Percentiles rank a stretch among this genome's conserved stretches.
Conservation (phyloP, 2,113 vertebrate species). For the Bubalus kerabau region DNA sequence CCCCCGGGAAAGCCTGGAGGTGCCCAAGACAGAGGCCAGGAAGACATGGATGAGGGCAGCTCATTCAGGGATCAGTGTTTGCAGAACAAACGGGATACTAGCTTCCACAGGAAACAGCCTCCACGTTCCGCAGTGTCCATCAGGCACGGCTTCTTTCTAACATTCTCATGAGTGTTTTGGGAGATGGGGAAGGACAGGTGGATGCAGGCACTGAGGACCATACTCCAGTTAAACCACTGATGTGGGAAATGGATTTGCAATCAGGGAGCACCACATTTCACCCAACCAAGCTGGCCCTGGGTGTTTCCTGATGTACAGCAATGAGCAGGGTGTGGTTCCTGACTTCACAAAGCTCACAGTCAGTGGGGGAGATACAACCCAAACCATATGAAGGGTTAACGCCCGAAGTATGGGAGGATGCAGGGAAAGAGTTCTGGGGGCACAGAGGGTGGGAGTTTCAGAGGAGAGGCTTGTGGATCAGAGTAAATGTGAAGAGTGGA, state of each 20-base stretch:
- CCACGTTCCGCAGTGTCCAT: neutral
- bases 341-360: neutral
- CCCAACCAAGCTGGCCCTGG: neutral
- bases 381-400: neutral
- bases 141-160: neutral
- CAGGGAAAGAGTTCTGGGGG: neutral
- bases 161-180: neutral
- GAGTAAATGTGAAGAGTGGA: neutral
- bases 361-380: neutral
- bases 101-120: neutral
- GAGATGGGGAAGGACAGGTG: neutral
- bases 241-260: neutral
- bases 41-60: neutral
- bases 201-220: neutral
- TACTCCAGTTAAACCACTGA: neutral
- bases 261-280: neutral
- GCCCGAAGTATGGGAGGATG: neutral
- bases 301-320: neutral
- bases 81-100: neutral
- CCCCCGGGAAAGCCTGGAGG: neutral
- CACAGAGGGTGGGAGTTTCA: neutral
- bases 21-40: neutral
- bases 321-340: rapidly evolving
- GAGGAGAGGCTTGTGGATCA: neutral
- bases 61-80: neutral